Evolutionary conservation across 2,888 invertebrate genomes (phyloP).

Genomic region (Galerucella nymphaeae): DNA sequence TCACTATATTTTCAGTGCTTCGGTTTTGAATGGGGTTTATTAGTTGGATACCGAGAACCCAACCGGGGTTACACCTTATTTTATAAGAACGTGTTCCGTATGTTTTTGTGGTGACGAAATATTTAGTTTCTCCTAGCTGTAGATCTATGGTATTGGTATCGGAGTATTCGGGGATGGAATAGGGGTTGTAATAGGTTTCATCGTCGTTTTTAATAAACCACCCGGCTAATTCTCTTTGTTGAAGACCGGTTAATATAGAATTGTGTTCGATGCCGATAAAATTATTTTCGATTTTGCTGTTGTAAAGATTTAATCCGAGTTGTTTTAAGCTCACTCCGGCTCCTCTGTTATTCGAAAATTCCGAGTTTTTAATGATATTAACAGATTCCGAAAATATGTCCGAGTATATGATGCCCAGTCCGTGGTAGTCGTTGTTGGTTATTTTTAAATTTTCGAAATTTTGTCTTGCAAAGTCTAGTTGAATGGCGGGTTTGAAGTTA

Average conservation of each 20-base stretch:
- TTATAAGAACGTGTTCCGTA: constrained; percentile 71
- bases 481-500: constrained; percentile 87
- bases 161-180: constrained; percentile 74
- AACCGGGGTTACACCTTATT: constrained; percentile 81
- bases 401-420: constrained; percentile 92
- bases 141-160: constrained; percentile 62
- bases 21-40: constrained; percentile 90
- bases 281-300: constrained; percentile 85
- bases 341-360: constrained; percentile 85
- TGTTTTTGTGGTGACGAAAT: constrained; percentile 79
- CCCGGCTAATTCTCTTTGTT: constrained; percentile 91
- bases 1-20: constrained; percentile 84
- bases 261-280: constrained; percentile 93
- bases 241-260: constrained; percentile 83
- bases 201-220: constrained; percentile 85
- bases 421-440: constrained; percentile 89
- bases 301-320: constrained; percentile 82
- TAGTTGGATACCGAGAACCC: constrained; percentile 88
- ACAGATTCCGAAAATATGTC: constrained; percentile 90
- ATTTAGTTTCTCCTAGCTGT: constrained; percentile 76
- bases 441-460: constrained; percentile 85
- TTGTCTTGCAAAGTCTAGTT: constrained; percentile 87
- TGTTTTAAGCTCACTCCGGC: constrained; percentile 92
- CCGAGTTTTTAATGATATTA: constrained; percentile 85
- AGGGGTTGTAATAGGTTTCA: constrained; percentile 80